Evolutionary conservation across 1,140 invertebrate genomes (phyloP).

Genomic region (Drosophila novamexicana): DNA sequence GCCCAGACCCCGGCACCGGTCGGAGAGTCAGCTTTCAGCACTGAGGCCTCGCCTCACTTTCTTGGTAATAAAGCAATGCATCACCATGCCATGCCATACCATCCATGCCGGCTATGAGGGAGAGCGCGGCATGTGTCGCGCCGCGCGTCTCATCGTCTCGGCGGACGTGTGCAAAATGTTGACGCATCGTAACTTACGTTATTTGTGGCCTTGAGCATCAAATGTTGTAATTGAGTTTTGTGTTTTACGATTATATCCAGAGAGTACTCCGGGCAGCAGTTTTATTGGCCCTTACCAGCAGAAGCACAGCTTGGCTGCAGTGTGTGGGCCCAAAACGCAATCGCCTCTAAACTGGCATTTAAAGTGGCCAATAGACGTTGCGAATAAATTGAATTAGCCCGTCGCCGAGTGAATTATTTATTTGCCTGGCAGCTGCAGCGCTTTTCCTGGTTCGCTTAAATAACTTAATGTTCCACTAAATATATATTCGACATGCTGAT

Average conservation of each 20-base stretch:
- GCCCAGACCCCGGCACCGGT: neutral
- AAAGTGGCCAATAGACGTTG: conserved; percentile 47
- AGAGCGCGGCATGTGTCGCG: neutral
- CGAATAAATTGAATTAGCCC: conserved; percentile 46
- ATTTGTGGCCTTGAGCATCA: conserved; percentile 81
- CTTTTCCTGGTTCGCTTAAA: conserved; percentile 20
- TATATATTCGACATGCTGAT: neutral
- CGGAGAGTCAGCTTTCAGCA: conserved; percentile 6
- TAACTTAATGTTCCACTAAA: neutral
- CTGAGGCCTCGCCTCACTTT: conserved; percentile 45
- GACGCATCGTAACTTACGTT: conserved; percentile 80
- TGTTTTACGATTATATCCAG: conserved; percentile 71
- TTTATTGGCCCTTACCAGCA: conserved; percentile 36
- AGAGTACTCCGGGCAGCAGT: conserved; percentile 24
- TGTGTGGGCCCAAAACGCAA: conserved; percentile 33
- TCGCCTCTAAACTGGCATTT: conserved; percentile 36
- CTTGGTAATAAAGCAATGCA: conserved; percentile 81
- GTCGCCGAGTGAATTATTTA: conserved; percentile 41
- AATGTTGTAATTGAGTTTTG: conserved; percentile 82
- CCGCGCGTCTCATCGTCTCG: neutral
- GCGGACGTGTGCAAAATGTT: conserved; percentile 63
- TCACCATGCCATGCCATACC: conserved; percentile 38
- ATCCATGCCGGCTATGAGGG: neutral
- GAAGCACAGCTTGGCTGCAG: neutral
- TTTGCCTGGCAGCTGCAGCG: conserved; percentile 18